Evolutionary conservation across 1,140 invertebrate species (phyloP).

Genomic region (Probaryconus sp.): DNA sequence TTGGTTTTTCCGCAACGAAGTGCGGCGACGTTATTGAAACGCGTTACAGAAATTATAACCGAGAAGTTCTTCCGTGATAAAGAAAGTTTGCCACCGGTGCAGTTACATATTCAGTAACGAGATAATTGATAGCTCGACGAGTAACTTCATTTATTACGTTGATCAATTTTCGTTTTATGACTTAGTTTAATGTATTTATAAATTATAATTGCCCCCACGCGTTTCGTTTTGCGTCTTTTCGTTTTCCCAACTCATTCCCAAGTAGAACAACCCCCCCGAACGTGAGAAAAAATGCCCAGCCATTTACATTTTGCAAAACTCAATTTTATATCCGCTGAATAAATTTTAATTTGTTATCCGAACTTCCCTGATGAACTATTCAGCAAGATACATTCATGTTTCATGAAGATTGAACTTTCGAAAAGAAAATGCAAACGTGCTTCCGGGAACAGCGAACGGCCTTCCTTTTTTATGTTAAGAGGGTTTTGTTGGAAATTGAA

Average conservation of each 20-base stretch:
- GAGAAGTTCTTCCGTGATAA: slow-evolving; percentile 57
- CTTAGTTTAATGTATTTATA: slow-evolving; percentile 30
- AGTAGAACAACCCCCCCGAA: too few relatives aligned
- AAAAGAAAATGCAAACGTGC: slow-evolving; percentile 32
- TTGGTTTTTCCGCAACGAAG: slow-evolving; percentile 25
- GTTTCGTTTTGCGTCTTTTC: too few relatives aligned
- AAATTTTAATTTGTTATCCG: slow-evolving; percentile 53
- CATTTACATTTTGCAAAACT: slow-evolving; percentile 43
- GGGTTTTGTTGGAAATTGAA: too few relatives aligned
- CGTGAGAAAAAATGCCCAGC: not conserved
- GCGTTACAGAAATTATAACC: slow-evolving; percentile 54
- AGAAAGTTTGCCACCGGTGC: slow-evolving; percentile 49
- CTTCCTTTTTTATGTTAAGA: too few relatives aligned
- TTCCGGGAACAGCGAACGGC: not conserved
- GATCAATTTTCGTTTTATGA: slow-evolving; percentile 48
- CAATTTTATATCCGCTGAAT: slow-evolving; percentile 50
- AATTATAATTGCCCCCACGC: slow-evolving; percentile 35
- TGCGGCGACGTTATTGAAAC: slow-evolving; percentile 55
- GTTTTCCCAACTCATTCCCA: too few relatives aligned
- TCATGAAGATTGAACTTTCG: slow-evolving; percentile 48
- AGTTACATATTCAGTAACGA: slow-evolving; percentile 58
- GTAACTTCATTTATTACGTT: slow-evolving; percentile 56
- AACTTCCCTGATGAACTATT: slow-evolving; percentile 53
- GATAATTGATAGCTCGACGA: slow-evolving; percentile 55
- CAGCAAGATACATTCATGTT: slow-evolving; percentile 48